A percentile compares a stretch with the other conserved stretches of the same genome.
These are phyloP conservation scores for Acropternis orthonyx DNA, from an alignment of 2,797 vertebrate genomes.

Conservation along the genomic window DNA sequence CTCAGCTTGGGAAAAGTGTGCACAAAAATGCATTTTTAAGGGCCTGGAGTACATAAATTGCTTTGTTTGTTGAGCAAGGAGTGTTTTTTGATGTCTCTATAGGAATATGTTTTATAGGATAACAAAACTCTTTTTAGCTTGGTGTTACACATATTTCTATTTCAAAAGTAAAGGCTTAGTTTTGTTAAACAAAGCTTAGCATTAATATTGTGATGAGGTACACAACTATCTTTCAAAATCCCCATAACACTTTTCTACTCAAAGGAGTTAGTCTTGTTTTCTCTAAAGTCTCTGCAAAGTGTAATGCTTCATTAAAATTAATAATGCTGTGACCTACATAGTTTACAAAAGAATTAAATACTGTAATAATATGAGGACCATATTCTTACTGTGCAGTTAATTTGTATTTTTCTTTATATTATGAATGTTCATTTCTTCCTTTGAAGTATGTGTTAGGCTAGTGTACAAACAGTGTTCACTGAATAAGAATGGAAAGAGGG, in stretches of 20 bases:
- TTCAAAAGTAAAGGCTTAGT: slow-evolving; percentile 40
- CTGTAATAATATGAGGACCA: background rate
- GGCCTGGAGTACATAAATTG: background rate
- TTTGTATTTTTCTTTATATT: slow-evolving; percentile 31
- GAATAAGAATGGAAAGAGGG: background rate
- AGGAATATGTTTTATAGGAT: background rate
- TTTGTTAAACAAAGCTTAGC: slow-evolving; percentile 30
- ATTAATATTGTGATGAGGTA: slow-evolving; percentile 38
- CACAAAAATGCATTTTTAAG: background rate
- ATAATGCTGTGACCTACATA: slow-evolving; percentile 59
- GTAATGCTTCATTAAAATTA: slow-evolving; percentile 60
- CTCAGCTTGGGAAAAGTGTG: background rate
- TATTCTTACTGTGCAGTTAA: slow-evolving; percentile 26
- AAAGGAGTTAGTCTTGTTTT: slow-evolving; percentile 39
- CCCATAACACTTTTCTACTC: slow-evolving; percentile 40
- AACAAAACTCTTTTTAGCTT: background rate
- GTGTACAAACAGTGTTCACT: background rate
- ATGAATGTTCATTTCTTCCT: background rate
- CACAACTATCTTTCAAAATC: slow-evolving; percentile 4
- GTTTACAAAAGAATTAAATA: slow-evolving; percentile 48
- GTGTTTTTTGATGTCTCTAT: background rate
- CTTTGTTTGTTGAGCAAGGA: background rate
- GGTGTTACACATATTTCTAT: background rate
- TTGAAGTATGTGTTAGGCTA: slow-evolving; percentile 29
- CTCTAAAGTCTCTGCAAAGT: slow-evolving; percentile 41